These are phyloP conservation scores for Anguilla megastoma DNA, from an alignment of 2,797 vertebrate genomes.

Conservation along the genomic window DNA sequence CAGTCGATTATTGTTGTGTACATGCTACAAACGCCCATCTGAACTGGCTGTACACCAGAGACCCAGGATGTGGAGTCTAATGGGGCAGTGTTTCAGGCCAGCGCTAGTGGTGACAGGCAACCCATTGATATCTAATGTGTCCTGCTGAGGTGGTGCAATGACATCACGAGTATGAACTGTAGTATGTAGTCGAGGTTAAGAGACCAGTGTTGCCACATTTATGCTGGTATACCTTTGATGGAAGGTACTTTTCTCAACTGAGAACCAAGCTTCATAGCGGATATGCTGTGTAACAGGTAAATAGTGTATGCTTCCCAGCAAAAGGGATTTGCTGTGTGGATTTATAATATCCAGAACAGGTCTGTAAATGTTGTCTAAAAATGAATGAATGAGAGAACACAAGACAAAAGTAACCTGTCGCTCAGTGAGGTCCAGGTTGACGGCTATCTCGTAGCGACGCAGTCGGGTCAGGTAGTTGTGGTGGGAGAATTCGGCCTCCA, in stretches of 20 bases:
- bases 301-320: not conserved
- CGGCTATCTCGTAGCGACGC: slow-evolving; percentile 95
- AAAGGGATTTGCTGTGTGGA: not conserved
- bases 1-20: not conserved
- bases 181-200: not conserved
- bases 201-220: not conserved
- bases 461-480: slow-evolving; percentile 98
- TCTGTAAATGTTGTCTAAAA: not conserved
- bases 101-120: not conserved
- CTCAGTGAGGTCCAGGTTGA: slow-evolving; percentile 97
- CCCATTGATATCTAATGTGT: not conserved
- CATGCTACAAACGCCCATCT: not conserved
- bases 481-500: slow-evolving; percentile 95
- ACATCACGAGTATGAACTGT: not conserved
- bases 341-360: not conserved
- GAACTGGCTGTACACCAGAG: not conserved
- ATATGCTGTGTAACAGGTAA: not conserved
- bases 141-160: not conserved
- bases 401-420: slow-evolving; percentile 80
- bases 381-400: not conserved
- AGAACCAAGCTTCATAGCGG: not conserved
- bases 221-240: not conserved
- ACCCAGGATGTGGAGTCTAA: not conserved
- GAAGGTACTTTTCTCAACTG: not conserved
- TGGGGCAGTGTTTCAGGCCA: not conserved